A percentile compares a stretch with the other conserved stretches of the same genome.
These are phyloP conservation scores for Parazoanthus swiftii DNA, from an alignment of 92 coral and sea anemone species.

Conservation along the genomic window DNA sequence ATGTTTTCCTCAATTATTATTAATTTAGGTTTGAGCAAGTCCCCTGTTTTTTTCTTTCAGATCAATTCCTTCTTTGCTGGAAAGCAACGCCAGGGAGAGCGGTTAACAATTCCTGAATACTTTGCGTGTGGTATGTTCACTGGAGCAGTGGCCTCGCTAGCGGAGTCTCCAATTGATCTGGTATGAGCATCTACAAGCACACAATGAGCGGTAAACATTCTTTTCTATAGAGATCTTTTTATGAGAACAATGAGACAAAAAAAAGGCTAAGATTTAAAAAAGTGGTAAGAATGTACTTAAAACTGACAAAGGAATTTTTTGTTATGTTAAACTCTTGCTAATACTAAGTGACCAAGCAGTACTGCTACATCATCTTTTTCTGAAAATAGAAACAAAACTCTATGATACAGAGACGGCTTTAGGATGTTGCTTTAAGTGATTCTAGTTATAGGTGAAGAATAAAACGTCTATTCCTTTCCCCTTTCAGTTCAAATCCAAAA, in stretches of 20 bases:
- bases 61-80: conserved; percentile 83
- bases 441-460: background rate
- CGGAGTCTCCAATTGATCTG: conserved; percentile 92
- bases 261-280: background rate
- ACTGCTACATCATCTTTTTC: no score
- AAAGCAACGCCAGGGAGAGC: conserved; percentile 64
- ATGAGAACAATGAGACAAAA: background rate
- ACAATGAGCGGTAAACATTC: background rate
- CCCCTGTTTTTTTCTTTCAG: conserved; percentile 25
- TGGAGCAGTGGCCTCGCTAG: conserved; percentile 76
- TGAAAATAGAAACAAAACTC: no score
- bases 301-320: background rate
- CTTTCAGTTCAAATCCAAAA: conserved; percentile 81
- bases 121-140: conserved; percentile 79
- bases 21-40: background rate
- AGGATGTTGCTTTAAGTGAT: background rate
- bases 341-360: no score
- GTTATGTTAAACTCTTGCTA: background rate
- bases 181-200: conserved; percentile 40
- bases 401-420: background rate
- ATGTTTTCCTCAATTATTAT: background rate
- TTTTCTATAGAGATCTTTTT: background rate
- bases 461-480: background rate
- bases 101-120: conserved; percentile 67
- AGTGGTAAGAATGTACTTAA: background rate